Evolutionary conservation across 2,797 vertebrate species (phyloP), one percentile per base, ranked within the genome.

Genomic region (Hypotaenidia okinawae): DNA sequence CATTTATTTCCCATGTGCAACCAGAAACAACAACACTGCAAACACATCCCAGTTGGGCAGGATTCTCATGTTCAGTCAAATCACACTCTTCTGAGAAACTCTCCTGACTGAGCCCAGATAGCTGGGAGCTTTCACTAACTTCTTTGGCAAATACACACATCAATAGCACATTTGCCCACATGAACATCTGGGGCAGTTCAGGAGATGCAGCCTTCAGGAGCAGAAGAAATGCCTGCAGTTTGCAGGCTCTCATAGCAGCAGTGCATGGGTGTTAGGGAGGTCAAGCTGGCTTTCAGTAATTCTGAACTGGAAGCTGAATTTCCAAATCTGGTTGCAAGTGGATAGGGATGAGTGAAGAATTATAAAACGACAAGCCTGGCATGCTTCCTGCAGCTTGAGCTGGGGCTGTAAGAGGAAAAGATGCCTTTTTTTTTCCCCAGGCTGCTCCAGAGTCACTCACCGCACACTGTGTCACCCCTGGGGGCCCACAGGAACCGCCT

Each of bases 351-450:
- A 51, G 13, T 3, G 17, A 43, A 73, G 77, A 75, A 43, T 2
- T 2, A 4, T 2, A 24, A 22, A 35, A 17, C 6, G 6, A 18
- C 0, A 0, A 45, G 32, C 16, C 16, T 37, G 23, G 11, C 3
- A 0, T 10, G 13, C 16, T n/a, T n/a, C 33, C 70, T 35, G 22
- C 1, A 16, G 51, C 58, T 19, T 19, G 30, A 22, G 9, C 35
- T 16, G 57, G 28, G 41, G 16, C 14, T 13, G 32, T 32, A 54
- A 39, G 16, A 7, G 32, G 27, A 57, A n/a, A 24, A 30, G 2
- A 33, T 0, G 19, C 55, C 19, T 49, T 55, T 69, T 68, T 52
- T 13, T 4, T 21, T 63, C 43, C 18, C 18, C 8, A 33, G 66
- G 33, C 55, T 57, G 10, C 7, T 23, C 1, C 11, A 28, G 43